These are phyloP conservation scores for Pachycephala philippinensis DNA, from an alignment of 2,113 vertebrate species.

Conservation along the genomic window DNA sequence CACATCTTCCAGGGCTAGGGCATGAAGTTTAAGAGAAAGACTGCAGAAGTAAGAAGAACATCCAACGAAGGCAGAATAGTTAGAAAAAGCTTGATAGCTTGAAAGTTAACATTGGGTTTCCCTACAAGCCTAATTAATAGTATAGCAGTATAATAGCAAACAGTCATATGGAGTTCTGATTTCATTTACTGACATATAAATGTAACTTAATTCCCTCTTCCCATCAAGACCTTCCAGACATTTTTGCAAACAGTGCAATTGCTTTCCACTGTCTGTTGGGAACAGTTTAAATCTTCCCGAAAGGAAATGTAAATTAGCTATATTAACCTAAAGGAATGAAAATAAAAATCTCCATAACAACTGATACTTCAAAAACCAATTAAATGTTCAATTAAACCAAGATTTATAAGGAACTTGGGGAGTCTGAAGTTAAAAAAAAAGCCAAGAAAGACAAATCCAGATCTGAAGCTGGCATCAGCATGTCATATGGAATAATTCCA, in stretches of 20 bases:
- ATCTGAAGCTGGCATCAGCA: conserved; percentile 47
- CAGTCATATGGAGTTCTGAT: not conserved
- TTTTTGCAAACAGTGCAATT: not conserved
- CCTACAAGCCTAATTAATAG: not conserved
- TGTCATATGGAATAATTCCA: conserved; percentile 43
- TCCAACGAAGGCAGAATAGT: not conserved
- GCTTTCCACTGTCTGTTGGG: not conserved
- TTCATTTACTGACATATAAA: not conserved
- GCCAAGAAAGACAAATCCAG: conserved; percentile 33
- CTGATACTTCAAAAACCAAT: not conserved
- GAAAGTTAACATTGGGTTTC: not conserved
- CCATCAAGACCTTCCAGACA: not conserved
- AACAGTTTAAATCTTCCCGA: not conserved
- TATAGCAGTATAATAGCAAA: not conserved
- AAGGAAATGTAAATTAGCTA: not conserved
- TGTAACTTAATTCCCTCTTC: not conserved
- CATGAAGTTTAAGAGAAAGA: not conserved
- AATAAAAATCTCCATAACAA: not conserved
- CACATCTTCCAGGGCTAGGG: not conserved
- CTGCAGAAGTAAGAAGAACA: not conserved
- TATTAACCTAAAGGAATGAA: conserved; percentile 9
- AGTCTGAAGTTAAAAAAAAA: conserved; percentile 22
- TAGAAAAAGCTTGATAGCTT: not conserved
- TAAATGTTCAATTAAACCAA: not conserved
- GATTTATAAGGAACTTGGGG: not conserved